These are phyloP conservation scores for Drosophila nigromelanica DNA, from an alignment of 1,140 invertebrate species.

Conservation along the genomic window DNA sequence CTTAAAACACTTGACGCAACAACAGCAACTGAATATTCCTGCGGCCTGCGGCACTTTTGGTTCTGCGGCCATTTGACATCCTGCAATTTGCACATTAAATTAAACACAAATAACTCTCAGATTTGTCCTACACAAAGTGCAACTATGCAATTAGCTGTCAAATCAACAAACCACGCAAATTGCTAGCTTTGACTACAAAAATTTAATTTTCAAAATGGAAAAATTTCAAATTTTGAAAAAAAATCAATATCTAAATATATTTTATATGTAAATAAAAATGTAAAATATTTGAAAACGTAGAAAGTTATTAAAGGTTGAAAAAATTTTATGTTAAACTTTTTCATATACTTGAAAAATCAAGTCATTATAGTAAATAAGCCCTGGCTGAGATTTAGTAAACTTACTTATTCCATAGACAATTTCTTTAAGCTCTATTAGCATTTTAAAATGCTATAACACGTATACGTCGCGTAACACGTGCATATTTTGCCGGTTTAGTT, in stretches of 20 bases:
- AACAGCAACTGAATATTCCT: slow-evolving; percentile 25
- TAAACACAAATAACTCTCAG: slow-evolving; percentile 77
- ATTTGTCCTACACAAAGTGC: slow-evolving; percentile 66
- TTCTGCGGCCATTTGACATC: slow-evolving; percentile 42
- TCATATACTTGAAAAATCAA: too few relatives aligned
- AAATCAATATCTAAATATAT: too few relatives aligned
- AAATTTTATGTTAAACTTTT: too few relatives aligned
- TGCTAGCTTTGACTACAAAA: slow-evolving; percentile 46
- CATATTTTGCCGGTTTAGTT: background rate
- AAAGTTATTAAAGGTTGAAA: too few relatives aligned
- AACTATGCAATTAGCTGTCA: slow-evolving; percentile 73
- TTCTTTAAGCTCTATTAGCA: background rate
- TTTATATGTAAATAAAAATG: too few relatives aligned
- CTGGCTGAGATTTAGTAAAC: too few relatives aligned
- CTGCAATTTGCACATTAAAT: slow-evolving; percentile 78
- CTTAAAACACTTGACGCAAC: slow-evolving; percentile 73
- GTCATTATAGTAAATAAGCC: too few relatives aligned
- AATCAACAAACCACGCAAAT: slow-evolving; percentile 76
- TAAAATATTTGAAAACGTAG: too few relatives aligned
- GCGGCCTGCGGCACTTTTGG: slow-evolving; percentile 18
- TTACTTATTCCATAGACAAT: too few relatives aligned
- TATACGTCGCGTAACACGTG: slow-evolving; percentile 14
- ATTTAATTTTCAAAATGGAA: background rate
- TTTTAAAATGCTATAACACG: slow-evolving; percentile 4
- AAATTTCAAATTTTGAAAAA: too few relatives aligned